A percentile compares a stretch with the other conserved stretches of the same genome.
These are phyloP conservation scores for Pyrrhura leucotis DNA, from an alignment of 2,797 vertebrate genomes.

Conservation along the genomic window DNA sequence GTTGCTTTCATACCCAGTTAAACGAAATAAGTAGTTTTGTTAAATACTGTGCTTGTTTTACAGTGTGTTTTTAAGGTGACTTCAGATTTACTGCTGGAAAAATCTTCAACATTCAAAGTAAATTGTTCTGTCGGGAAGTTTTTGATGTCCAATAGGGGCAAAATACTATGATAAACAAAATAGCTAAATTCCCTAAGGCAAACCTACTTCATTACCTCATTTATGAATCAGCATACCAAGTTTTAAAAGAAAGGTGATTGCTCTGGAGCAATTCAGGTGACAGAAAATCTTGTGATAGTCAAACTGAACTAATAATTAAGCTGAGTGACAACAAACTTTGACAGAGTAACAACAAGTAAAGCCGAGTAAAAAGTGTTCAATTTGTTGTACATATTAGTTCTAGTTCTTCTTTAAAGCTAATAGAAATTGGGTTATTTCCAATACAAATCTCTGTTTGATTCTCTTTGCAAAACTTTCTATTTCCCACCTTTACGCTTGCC, in stretches of 20 bases:
- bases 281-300: background rate
- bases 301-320: background rate
- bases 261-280: background rate
- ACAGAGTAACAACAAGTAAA: background rate
- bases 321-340: background rate
- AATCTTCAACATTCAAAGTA: background rate
- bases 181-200: background rate
- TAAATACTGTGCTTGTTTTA: slow-evolving; percentile 27
- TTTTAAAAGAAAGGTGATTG: background rate
- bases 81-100: slow-evolving; percentile 38
- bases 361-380: background rate
- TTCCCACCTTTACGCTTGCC: background rate
- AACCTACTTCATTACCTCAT: background rate
- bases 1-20: slow-evolving; percentile 5
- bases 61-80: slow-evolving; percentile 25
- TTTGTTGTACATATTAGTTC: background rate
- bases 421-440: background rate
- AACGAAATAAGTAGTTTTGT: background rate
- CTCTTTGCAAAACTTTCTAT: background rate
- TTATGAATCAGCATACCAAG: background rate
- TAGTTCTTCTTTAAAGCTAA: background rate
- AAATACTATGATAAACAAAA: background rate
- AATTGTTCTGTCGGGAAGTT: background rate
- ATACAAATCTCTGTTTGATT: background rate
- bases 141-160: background rate